Evolutionary conservation across 2,797 vertebrate genomes (phyloP), one percentile per base, ranked within the genome.

Genomic region (Coccyzus lansbergi): DNA sequence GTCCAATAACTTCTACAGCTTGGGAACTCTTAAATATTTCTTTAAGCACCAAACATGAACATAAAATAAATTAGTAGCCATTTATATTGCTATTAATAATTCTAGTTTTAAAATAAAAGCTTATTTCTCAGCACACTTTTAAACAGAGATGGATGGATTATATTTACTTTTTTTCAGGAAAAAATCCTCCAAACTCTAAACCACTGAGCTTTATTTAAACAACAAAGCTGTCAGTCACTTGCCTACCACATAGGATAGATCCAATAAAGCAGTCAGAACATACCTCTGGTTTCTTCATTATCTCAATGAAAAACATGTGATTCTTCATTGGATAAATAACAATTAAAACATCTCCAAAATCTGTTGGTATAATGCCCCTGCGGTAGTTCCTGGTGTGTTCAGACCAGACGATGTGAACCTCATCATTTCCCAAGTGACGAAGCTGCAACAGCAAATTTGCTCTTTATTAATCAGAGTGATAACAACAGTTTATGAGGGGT

Each of bases 401-500:
- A 33, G 99, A 99, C 99, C 99, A 99, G 97, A 99, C 99, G 28
- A 99, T 98, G 97, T 99, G 99, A 94, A 99, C 99, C 97, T 99
- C 99, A 8, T 99, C 99, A 94, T 99, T 99, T 97, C 99, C 99
- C 98, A 99, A 98, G 98, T 99, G 99, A 97, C 99, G 99, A 95
- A 99, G 98, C 99, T 99, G 98, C 88, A 97, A 97, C 4, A 18
- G 89, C 91, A 98, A 97, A 98, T 97, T 92, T 96, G 94, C 88
- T 97, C 95, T 96, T 97, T 93, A 97, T 98, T 98, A 98, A 97
- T 97, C 91, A 83, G 56, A 97, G 97, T 69, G 96, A 96, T 97
- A 96, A 97, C 95, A 96, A 90, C 75, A 77, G 79, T 95, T 97
- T 96, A 96, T 86, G 70, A 97, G 94, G 84, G 96, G 96, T 96